Evolutionary conservation across 2,888 invertebrate genomes (phyloP).

Genomic region (Phania funesta): DNA sequence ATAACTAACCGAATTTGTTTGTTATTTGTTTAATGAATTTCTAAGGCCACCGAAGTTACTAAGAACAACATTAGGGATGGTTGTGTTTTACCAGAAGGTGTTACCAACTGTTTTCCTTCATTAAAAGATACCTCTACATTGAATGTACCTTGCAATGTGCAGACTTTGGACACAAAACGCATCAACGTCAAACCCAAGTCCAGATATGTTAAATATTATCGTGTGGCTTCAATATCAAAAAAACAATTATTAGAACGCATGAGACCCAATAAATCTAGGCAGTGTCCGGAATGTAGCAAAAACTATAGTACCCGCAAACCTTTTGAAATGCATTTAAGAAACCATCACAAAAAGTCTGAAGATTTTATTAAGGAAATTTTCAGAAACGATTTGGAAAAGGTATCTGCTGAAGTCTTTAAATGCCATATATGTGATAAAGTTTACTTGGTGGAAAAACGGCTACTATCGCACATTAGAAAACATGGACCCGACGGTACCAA

Average conservation of each 20-base stretch:
- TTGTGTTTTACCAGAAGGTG: constrained; percentile 68
- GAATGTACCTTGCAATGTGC: constrained; percentile 61
- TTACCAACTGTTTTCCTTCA: constrained; percentile 63
- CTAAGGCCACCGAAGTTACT: background rate
- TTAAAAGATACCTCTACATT: constrained; percentile 56
- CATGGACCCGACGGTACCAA: constrained; percentile 77
- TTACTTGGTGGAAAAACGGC: constrained; percentile 75
- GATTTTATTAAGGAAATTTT: constrained; percentile 74
- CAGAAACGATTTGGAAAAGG: constrained; percentile 71
- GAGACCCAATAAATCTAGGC: constrained; percentile 75
- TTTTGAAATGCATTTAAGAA: constrained; percentile 77
- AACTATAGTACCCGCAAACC: constrained; percentile 78
- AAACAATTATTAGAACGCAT: constrained; percentile 75
- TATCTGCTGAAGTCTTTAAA: constrained; percentile 74
- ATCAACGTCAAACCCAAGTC: constrained; percentile 65
- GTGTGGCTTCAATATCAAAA: constrained; percentile 74
- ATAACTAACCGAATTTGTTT: background rate
- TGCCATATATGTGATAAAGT: constrained; percentile 78
- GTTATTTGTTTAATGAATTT: background rate
- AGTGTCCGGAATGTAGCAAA: constrained; percentile 77
- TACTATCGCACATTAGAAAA: constrained; percentile 75
- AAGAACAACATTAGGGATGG: constrained; percentile 57
- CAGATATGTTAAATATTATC: constrained; percentile 66
- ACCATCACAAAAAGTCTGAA: constrained; percentile 74
- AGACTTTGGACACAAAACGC: constrained; percentile 20